These are phyloP conservation scores for Sphaerophoria taeniata DNA, from an alignment of 2,888 invertebrate species.

Conservation along the genomic window DNA sequence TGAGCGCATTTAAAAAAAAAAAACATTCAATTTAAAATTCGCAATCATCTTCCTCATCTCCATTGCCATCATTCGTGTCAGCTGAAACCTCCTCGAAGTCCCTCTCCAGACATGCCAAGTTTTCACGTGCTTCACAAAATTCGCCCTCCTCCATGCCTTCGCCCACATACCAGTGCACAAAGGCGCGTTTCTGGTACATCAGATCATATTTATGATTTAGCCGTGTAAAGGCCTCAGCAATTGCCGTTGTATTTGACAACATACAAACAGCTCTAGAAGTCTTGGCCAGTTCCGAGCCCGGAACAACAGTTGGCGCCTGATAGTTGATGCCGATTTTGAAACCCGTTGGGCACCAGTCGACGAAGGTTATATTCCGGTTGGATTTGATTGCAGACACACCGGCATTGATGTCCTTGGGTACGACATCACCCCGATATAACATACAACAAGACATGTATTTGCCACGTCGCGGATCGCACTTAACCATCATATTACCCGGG, in stretches of 20 bases:
- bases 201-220: constrained; percentile 97
- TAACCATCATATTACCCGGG: constrained; percentile 94
- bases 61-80: constrained; percentile 78
- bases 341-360: constrained; percentile 98
- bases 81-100: constrained; percentile 81
- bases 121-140: constrained; percentile 82
- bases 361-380: constrained; percentile 91
- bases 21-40: constrained; percentile 76
- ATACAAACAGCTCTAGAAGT: constrained; percentile 95
- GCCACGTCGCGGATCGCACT: constrained; percentile 92
- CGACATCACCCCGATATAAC: constrained; percentile 94
- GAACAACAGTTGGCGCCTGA: constrained; percentile 91
- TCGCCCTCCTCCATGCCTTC: constrained; percentile 83
- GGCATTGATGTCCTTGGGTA: constrained; percentile 93
- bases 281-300: constrained; percentile 90
- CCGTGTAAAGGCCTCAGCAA: constrained; percentile 94
- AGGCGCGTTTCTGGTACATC: constrained; percentile 86
- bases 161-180: constrained; percentile 94
- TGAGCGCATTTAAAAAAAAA: background rate
- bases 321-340: constrained; percentile 95
- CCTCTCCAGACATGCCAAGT: constrained; percentile 80
- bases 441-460: constrained; percentile 96
- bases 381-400: constrained; percentile 91
- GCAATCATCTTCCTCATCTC: constrained; percentile 75
- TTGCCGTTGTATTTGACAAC: constrained; percentile 95